Percentiles rank a stretch among this genome's conserved stretches.
These are phyloP conservation scores for Ophiodon elongatus DNA, from an alignment of 2,113 vertebrate genomes.

Conservation along the genomic window DNA sequence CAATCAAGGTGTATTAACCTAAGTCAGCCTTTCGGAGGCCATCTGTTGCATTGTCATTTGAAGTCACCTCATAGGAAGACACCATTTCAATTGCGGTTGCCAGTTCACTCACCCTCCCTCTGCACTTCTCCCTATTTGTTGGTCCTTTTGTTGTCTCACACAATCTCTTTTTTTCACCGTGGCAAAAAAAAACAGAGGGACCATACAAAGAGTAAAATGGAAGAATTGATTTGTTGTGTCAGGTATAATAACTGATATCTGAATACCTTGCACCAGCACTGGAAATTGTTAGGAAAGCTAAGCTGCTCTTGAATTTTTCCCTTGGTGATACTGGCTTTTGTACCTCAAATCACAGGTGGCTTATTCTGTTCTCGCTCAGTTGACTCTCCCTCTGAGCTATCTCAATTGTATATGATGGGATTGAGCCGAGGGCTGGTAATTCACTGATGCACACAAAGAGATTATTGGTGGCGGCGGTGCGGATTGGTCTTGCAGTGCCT, in stretches of 20 bases:
- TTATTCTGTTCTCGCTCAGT: slow-evolving; percentile 44
- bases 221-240: slow-evolving; percentile 79
- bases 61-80: slow-evolving; percentile 70
- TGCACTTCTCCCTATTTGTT: slow-evolving; percentile 52
- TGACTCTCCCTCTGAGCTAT: slow-evolving; percentile 35
- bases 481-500: slow-evolving; percentile 8
- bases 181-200: slow-evolving; percentile 57
- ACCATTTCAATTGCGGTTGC: slow-evolving; percentile 68
- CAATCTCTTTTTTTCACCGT: slow-evolving; percentile 73
- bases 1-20: slow-evolving; percentile 56
- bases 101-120: slow-evolving; percentile 65
- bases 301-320: slow-evolving; percentile 59
- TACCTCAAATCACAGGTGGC: slow-evolving; percentile 63
- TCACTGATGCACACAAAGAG: slow-evolving; percentile 44
- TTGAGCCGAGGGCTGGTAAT: slow-evolving; percentile 39
- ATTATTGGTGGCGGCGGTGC: slow-evolving; percentile 20
- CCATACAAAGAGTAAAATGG: slow-evolving; percentile 57
- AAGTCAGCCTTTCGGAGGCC: slow-evolving; percentile 59
- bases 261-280: slow-evolving; percentile 65
- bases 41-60: slow-evolving; percentile 76
- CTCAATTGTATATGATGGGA: slow-evolving; percentile 47
- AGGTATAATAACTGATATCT: slow-evolving; percentile 80
- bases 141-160: slow-evolving; percentile 75
- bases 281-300: slow-evolving; percentile 64
- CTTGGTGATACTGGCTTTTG: slow-evolving; percentile 60